Percentiles rank a stretch among this genome's conserved stretches.
phyloP scores from a whole-genome alignment of 2,797 vertebrate species.

The Pseudomugil gertrudae region DNA sequence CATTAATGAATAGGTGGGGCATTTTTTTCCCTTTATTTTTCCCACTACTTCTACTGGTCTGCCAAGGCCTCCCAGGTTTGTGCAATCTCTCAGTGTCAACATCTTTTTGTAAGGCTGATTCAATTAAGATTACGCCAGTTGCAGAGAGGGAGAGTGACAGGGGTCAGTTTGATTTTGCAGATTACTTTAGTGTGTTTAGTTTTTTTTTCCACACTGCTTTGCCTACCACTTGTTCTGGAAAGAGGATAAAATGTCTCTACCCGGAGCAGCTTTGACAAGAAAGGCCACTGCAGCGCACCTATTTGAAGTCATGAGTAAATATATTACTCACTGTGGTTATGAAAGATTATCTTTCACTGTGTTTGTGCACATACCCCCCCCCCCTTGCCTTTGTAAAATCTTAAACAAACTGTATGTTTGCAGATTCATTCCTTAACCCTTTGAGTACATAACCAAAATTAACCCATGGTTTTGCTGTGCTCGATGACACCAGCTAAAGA shows the following conservation, averaged over 20 bases:
- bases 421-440: neutral
- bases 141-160: slow-evolving; percentile 86
- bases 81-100: slow-evolving; percentile 99
- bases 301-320: slow-evolving; percentile 63
- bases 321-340: slow-evolving; percentile 49
- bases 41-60: slow-evolving; percentile 81
- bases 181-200: slow-evolving; percentile 84
- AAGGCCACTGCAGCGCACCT: slow-evolving; percentile 41
- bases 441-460: slow-evolving; percentile 14
- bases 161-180: slow-evolving; percentile 88
- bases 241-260: slow-evolving; percentile 56
- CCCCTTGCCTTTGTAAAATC: neutral
- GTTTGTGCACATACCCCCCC: neutral
- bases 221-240: slow-evolving; percentile 48
- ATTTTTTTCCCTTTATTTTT: slow-evolving; percentile 68
- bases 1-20: slow-evolving; percentile 90
- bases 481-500: slow-evolving; percentile 43
- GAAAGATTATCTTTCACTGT: slow-evolving; percentile 45
- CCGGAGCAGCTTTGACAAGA: slow-evolving; percentile 44
- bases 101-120: slow-evolving; percentile 94
- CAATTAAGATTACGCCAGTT: slow-evolving; percentile 99
- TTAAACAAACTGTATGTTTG: neutral
- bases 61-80: slow-evolving; percentile 92
- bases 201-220: slow-evolving; percentile 68
- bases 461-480: slow-evolving; percentile 14